Conservation (phyloP, 2,113 vertebrate genomes). For the Kobus ellipsiprymnus region DNA sequence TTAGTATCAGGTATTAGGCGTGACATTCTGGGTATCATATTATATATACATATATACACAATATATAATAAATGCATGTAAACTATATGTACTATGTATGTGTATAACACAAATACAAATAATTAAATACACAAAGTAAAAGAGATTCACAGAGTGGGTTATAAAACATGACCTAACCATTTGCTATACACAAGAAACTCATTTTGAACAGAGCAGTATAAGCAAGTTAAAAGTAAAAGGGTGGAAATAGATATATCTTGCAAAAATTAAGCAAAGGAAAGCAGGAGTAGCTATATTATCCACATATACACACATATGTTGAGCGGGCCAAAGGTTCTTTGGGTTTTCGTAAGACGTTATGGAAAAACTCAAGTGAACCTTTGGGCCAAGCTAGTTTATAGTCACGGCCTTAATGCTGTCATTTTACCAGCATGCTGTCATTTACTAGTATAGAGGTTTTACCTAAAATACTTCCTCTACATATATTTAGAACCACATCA, state of each 20-base stretch:
- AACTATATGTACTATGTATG: not conserved
- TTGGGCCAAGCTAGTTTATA: not conserved
- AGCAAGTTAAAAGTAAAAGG: not conserved
- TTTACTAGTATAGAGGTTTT: not conserved
- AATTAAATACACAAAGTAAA: not conserved
- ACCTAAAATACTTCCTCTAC: not conserved
- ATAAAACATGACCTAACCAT: not conserved
- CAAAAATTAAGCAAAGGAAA: not conserved
- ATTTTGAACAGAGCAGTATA: not conserved
- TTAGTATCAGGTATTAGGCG: not conserved
- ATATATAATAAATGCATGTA: not conserved
- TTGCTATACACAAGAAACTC: not conserved
- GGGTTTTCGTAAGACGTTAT: not conserved
- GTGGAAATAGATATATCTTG: not conserved
- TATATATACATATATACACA: not conserved
- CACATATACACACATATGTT: not conserved
- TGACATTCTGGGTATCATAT: not conserved
- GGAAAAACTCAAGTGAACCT: not conserved
- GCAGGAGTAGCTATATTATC: not conserved
- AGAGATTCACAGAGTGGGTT: not conserved
- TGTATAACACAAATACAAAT: not conserved
- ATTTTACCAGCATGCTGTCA: not conserved
- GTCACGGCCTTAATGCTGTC: not conserved
- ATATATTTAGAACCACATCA: not conserved
- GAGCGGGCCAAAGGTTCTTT: not conserved